Base-by-base conservation (phyloP, 37 sponge, comb jelly and placozoan species). In the Cliona cf. orientalis region DNA sequence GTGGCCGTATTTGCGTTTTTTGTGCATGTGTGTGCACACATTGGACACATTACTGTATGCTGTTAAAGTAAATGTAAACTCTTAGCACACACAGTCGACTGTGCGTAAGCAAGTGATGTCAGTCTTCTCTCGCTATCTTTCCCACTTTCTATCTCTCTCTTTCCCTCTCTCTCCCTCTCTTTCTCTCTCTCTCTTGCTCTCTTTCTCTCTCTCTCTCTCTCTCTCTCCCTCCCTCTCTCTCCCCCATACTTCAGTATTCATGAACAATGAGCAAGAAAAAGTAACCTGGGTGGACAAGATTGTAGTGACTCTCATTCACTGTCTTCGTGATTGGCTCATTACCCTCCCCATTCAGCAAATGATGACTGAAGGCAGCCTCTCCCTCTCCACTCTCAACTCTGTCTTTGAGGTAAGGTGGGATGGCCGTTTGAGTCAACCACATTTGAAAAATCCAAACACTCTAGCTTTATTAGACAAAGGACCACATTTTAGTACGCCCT, bases 311-410 rank as follows among this genome's bases (percentile, higher is more conserved):
- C 71, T 88, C 31, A 17, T 92, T 9, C 36, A 88, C 61, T 84
- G 85, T 71, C 76, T 92, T 26, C 58, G 93, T 17, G 93, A 92
- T 84, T 92, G 93, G 93, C 25, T 80, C 21, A 80, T 88, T 66
- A 64, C 65, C 35, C 80, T 88, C 17, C 81, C 93, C 7, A 28
- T 88, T 1, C 5, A 61, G 33, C 39, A 32, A 5, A 56, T 75
- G 72, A 58, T 42, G 34, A 23, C 17, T 9, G 75, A 32, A 0
- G 62, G 57, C 28, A 2, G 1, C 38, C 46, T 84, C 32, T 43
- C 57, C 39, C 39, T 32, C 21, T 6, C 68, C 32, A 37, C 36
- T 2, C 58, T 75, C 29, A 64, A 42, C 0, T 36, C 55, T 61
- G 55, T 74, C 29, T 84, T 84, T 43, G 57, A 84, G 76, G 84